Evolutionary conservation across 2,888 invertebrate genomes (phyloP).

Genomic region (Nephrotoma flavescens): DNA sequence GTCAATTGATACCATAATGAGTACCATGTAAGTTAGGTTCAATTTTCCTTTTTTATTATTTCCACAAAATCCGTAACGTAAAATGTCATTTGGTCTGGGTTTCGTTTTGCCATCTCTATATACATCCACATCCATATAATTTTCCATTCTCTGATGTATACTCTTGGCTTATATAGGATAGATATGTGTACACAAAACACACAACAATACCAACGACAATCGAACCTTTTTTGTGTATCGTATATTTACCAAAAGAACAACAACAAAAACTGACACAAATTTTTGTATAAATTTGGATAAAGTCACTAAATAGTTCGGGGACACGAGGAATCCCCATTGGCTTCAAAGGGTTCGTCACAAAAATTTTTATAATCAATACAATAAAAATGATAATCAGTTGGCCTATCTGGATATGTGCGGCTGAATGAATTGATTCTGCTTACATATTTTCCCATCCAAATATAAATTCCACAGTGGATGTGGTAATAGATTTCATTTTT

Average conservation of each 20-base stretch:
- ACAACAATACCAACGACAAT: not conserved
- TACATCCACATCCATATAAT: not conserved
- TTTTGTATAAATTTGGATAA: not conserved
- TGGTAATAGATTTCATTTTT: not conserved
- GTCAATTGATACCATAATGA: not conserved
- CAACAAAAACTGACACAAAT: not conserved
- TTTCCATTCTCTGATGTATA: not conserved
- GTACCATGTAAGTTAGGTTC: not conserved
- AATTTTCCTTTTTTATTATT: not conserved
- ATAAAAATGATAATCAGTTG: not conserved
- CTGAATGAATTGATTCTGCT: not conserved
- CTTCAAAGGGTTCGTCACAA: not conserved
- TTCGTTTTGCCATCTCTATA: not conserved
- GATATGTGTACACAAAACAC: not conserved
- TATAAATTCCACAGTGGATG: not conserved
- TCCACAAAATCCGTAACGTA: not conserved
- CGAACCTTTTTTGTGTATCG: not conserved
- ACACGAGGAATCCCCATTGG: not conserved
- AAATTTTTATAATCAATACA: not conserved
- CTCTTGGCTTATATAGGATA: not conserved
- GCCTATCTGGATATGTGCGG: not conserved
- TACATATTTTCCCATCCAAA: not conserved
- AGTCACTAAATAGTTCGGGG: not conserved
- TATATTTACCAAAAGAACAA: not conserved
- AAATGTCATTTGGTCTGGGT: not conserved